Percentiles rank a stretch among this genome's conserved stretches.
Evolutionary conservation across 2,888 invertebrate genomes (phyloP).

Genomic region (Conomelus anceps): DNA sequence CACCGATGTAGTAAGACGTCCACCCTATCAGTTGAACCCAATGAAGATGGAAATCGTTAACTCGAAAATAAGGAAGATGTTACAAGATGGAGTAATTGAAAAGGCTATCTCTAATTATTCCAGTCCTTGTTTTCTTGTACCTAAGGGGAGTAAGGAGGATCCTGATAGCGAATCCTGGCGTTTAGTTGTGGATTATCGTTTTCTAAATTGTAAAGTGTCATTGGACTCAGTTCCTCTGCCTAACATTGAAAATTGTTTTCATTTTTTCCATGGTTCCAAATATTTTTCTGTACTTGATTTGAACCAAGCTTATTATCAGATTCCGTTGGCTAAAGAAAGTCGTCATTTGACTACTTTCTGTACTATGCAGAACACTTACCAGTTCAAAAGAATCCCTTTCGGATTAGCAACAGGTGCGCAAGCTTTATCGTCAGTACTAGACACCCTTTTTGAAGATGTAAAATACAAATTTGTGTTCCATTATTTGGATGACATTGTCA

Average conservation of each 20-base stretch:
- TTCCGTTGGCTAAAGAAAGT: constrained; percentile 6
- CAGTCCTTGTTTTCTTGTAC: constrained; percentile 29
- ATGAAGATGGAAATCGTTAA: constrained; percentile 9
- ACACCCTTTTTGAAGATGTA: constrained; percentile 23
- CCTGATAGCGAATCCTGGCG: constrained; percentile 27
- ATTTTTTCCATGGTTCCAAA: constrained; percentile 7
- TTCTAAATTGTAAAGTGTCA: constrained; percentile 3
- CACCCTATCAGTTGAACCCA: constrained; percentile 12
- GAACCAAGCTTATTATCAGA: constrained; percentile 26
- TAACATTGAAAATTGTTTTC: constrained; percentile 14
- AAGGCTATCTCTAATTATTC: constrained; percentile 26
- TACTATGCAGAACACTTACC: constrained; percentile 17
- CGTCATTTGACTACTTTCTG: constrained; percentile 20
- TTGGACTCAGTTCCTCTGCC: constrained; percentile 17
- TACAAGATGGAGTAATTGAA: neutral
- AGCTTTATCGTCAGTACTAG: constrained; percentile 24
- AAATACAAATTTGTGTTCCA: constrained; percentile 26
- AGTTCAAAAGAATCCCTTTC: constrained; percentile 24
- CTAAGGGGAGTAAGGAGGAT: constrained; percentile 11
- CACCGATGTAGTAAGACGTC: neutral
- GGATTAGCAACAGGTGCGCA: constrained; percentile 25
- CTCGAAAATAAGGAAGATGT: neutral
- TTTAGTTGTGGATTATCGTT: constrained; percentile 30
- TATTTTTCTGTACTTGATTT: constrained; percentile 25
- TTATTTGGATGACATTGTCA: constrained; percentile 28